Evolutionary conservation across 2,113 vertebrate genomes (phyloP).

Genomic region (Pseudolaguvia tuberculata): DNA sequence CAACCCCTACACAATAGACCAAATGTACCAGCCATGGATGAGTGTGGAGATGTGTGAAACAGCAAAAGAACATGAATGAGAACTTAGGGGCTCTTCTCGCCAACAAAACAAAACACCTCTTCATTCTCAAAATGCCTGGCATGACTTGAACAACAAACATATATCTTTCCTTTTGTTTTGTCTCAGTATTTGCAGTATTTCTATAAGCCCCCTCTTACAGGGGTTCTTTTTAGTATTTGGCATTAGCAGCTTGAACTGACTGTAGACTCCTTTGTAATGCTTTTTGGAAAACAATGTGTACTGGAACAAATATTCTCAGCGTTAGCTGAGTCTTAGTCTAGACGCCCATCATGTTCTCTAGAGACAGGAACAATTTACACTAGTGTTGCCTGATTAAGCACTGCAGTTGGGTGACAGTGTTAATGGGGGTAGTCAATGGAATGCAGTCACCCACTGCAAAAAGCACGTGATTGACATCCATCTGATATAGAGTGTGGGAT

Average conservation of each 20-base stretch:
- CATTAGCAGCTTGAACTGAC: constrained; percentile 25
- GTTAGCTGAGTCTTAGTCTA: constrained; percentile 45
- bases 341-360: constrained; percentile 46
- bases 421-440: not conserved
- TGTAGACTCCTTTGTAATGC: constrained; percentile 42
- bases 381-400: constrained; percentile 30
- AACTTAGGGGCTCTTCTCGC: constrained; percentile 37
- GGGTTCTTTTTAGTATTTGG: constrained; percentile 29
- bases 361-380: constrained; percentile 38
- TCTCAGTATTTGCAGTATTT: constrained; percentile 50
- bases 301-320: constrained; percentile 34
- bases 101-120: constrained; percentile 40
- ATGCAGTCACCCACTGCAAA: constrained; percentile 34
- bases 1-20: constrained; percentile 56
- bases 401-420: constrained; percentile 31
- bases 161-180: constrained; percentile 42
- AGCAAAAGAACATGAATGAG: constrained; percentile 35
- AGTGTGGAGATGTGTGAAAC: constrained; percentile 31
- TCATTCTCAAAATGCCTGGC: constrained; percentile 53
- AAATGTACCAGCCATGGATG: constrained; percentile 53
- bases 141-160: constrained; percentile 45
- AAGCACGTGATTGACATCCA: constrained; percentile 41
- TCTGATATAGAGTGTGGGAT: constrained; percentile 30
- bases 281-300: constrained; percentile 36
- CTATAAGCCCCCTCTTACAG: constrained; percentile 36